Evolutionary conservation across 2,113 vertebrate genomes (phyloP), one percentile per base, ranked within the genome.

Genomic region (Phoxinus phoxinus): DNA sequence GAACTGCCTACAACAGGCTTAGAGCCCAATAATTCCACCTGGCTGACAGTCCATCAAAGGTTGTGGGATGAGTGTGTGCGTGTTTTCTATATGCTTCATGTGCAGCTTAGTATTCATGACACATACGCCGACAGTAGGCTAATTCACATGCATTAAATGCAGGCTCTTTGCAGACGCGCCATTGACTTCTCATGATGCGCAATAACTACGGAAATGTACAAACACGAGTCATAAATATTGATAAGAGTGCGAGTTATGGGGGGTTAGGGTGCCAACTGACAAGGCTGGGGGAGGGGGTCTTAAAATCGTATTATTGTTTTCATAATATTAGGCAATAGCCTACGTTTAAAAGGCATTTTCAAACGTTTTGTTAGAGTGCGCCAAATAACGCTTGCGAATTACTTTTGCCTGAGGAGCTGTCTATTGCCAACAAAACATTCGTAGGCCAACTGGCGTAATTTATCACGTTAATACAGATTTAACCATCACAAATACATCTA

Each of bases 1-100:
- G 93, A 93, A 93, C 92, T 89, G 94, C 91, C 81, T 83, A 83
- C 81, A 83, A 73, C 23, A 83, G 81, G 81, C 81, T 37, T 21
- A 69, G 44, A 71, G 81, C 81, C 81, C 65, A 72, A 72, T 30
- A 53, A 58, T 83, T 83, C 81, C 81, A 83, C 81, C 81, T 83
- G 81, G 27, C 81, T 83, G 44, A 51, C 25, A 81, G 27, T 23
- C 17, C 25, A 15, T 67, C 15, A 51, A 23, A 35, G 61, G 41
- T 35, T 51, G 79, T 67, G 59, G 25, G 61, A 30, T 65, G 65
- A 53, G 30, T 37, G 13, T 19, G 3, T 72, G 81, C 67, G 11
- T 58, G 65, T 53, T 69, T 53, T 69, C 41, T 69, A 4, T 82
- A 53, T 69, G 63, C 58, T 63, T 80, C 78, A 46, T 44, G n/a